Conservation (phyloP, 2,113 vertebrate genomes). For the Podiceps cristatus region DNA sequence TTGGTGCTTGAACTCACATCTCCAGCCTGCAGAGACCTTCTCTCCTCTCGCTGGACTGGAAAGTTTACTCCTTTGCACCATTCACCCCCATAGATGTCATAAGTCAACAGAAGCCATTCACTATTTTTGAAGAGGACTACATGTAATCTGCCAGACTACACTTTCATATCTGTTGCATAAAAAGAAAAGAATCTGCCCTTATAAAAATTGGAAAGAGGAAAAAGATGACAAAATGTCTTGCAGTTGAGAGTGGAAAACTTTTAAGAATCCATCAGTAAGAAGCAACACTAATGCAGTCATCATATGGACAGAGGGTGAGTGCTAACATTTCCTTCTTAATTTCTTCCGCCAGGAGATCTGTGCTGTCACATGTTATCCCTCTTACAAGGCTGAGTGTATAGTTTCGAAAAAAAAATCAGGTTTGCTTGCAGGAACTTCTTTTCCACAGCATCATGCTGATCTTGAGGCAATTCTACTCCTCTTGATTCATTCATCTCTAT, state of each 20-base stretch:
- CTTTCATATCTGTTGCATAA: neutral
- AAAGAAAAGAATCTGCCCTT: neutral
- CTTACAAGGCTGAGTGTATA: neutral
- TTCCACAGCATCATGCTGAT: neutral
- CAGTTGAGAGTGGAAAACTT: neutral
- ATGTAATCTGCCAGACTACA: neutral
- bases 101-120: neutral
- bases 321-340: neutral
- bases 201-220: neutral
- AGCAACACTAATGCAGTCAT: neutral
- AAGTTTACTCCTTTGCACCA: neutral
- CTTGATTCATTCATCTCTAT: neutral
- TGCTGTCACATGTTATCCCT: neutral
- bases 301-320: neutral
- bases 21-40: neutral
- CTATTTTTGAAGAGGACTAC: neutral
- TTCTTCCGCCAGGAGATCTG: neutral
- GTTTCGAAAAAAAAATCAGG: neutral
- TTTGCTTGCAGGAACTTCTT: neutral
- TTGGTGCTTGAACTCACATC: rapidly evolving
- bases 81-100: rapidly evolving
- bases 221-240: neutral
- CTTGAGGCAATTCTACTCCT: neutral
- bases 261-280: neutral
- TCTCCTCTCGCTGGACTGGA: neutral